A percentile compares a stretch with the other conserved stretches of the same genome.
These are phyloP conservation scores for Triplophysa rosa DNA, from an alignment of 2,113 vertebrate genomes.

Conservation along the genomic window DNA sequence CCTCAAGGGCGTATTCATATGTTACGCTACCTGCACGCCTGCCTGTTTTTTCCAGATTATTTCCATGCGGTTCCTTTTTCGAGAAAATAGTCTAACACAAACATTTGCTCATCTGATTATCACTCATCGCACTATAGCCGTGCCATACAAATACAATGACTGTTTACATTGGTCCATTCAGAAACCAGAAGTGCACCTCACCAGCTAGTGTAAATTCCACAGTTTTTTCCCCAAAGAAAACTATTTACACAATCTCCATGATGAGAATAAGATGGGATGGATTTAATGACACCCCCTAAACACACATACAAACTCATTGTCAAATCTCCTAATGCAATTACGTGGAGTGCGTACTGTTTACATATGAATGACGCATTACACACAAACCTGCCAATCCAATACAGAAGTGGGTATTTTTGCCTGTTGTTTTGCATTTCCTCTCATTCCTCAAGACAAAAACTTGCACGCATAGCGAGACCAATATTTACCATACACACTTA, in stretches of 20 bases:
- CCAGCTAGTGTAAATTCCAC: slow-evolving; percentile 25
- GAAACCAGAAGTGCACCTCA: slow-evolving; percentile 2
- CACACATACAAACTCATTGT: slow-evolving; percentile 26
- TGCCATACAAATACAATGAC: not conserved
- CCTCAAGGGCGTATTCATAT: no score
- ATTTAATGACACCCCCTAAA: slow-evolving; percentile 23
- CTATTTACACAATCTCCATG: slow-evolving; percentile 25
- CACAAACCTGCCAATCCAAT: not conserved
- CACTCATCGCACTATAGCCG: slow-evolving; percentile 3
- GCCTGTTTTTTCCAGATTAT: not conserved
- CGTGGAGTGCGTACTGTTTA: slow-evolving; percentile 29
- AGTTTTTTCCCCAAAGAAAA: not conserved
- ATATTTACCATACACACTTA: slow-evolving; percentile 40
- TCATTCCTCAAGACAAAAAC: slow-evolving; percentile 20
- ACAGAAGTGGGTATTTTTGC: slow-evolving; percentile 37
- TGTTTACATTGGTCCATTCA: slow-evolving; percentile 31
- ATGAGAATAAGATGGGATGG: slow-evolving; percentile 24
- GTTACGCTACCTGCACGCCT: not conserved
- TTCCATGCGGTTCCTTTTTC: not conserved
- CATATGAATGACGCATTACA: slow-evolving; percentile 22
- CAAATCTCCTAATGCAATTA: slow-evolving; percentile 47
- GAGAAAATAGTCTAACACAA: slow-evolving; percentile 14
- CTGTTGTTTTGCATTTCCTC: slow-evolving; percentile 27
- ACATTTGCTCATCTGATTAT: slow-evolving; percentile 23
- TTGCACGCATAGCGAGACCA: slow-evolving; percentile 28